Base-by-base conservation (phyloP, 2,797 vertebrate genomes). In the Etheostoma nigrum region DNA sequence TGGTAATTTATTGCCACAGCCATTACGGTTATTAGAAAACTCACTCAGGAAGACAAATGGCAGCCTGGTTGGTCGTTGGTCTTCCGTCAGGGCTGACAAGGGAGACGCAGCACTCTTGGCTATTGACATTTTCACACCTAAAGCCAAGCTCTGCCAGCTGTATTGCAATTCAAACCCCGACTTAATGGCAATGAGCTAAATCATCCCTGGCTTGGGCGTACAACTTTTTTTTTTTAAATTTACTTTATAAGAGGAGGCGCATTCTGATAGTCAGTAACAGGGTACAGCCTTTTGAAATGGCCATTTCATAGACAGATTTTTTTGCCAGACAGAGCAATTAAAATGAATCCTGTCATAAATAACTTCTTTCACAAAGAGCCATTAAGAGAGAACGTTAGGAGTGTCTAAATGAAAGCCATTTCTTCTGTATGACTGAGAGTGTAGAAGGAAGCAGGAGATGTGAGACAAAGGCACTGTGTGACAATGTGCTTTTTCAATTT, bases 21-120 rank as follows among this genome's bases (percentile, higher is more conserved):
- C 92, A 95, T 95, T 95, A 95, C 40, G 64, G 90, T 93, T 95
- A 95, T 95, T 95, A 94, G 91, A 95, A 94, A 94, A 91, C 93
- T 95, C 93, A 90, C 90, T 94, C 94, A 90, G 88, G 87, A 94
- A 94, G 93, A 95, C 83, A 81, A 94, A 94, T 93, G 84, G 90
- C 81, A 83, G 87, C 70, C 79, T 74, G 80, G 80, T 83, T 45
- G 77, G 81, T 88, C 81, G 72, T 88, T 85, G 90, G 84, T 94
- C 90, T 80, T 93, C 86, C 67, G 76, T 94, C 92, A 93, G 86
- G 36, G 70, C 88, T 91, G 93, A 93, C 92, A 91, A 78, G 88
- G 82, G 91, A 93, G 86, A 89, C 67, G 75, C 86, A 67, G 89
- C 87, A 90, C 89, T 92, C 82, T 86, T 66, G 78, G 84, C 90